phyloP scores from a whole-genome alignment of 2,888 invertebrate species.

The Monochamus alternatus region DNA sequence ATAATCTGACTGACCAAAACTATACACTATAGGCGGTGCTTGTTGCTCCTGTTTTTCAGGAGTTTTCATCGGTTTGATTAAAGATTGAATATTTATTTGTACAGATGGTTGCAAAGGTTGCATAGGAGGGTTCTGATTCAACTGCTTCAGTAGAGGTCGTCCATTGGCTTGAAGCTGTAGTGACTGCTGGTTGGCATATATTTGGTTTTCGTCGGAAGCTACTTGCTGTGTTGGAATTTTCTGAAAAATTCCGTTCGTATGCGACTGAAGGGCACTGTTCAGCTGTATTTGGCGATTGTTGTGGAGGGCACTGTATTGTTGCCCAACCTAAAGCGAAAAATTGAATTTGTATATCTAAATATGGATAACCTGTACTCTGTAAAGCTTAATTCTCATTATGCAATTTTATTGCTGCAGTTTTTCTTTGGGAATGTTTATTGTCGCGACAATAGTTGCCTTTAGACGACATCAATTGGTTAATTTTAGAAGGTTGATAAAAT shows the following conservation, averaged over 20 bases:
- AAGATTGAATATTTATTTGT: conserved; percentile 68
- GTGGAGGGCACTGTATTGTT: conserved; percentile 62
- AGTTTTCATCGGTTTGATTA: conserved; percentile 66
- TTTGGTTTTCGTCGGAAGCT: conserved; percentile 38
- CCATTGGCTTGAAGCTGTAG: conserved; percentile 56
- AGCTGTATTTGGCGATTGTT: conserved; percentile 56
- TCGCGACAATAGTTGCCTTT: too few species aligned
- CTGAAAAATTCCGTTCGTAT: conserved; percentile 54
- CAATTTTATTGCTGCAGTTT: too few species aligned
- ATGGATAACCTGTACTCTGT: too few species aligned
- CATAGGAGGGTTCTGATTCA: conserved; percentile 44
- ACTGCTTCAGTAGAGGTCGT: conserved; percentile 48
- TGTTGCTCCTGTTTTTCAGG: conserved; percentile 66
- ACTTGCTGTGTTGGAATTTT: conserved; percentile 43
- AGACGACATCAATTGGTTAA: too few species aligned
- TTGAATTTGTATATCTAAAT: too few species aligned
- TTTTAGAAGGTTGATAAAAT: too few species aligned
- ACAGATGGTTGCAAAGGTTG: conserved; percentile 67
- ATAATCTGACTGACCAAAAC: conserved; percentile 68
- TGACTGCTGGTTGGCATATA: conserved; percentile 40
- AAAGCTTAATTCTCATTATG: too few species aligned
- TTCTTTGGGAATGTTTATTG: too few species aligned
- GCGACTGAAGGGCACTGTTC: conserved; percentile 56
- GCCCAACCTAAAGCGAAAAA: conserved; percentile 62
- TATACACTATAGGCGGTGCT: conserved; percentile 66